A percentile compares a stretch with the other conserved stretches of the same genome.
phyloP scores from a whole-genome alignment of 2,113 vertebrate species.

The Myiozetetes cayanensis region DNA sequence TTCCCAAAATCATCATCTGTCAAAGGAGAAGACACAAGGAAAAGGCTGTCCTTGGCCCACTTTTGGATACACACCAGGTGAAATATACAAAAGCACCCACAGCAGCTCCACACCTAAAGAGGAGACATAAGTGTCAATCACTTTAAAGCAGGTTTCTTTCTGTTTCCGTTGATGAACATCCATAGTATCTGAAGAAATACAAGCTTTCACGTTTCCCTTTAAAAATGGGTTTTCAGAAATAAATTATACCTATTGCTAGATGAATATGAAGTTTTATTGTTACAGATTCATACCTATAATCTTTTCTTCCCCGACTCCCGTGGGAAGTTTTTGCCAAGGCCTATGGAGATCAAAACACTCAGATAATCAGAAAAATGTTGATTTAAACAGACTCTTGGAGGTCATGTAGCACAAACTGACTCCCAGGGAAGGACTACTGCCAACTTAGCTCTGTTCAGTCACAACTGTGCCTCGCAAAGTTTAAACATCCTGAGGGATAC shows the following conservation, averaged over 20 bases:
- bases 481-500: neutral
- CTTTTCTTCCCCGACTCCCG: neutral
- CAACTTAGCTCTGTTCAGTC: neutral
- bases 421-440: neutral
- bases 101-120: constrained; percentile 92
- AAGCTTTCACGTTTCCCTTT: neutral
- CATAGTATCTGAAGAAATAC: neutral
- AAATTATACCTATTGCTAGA: neutral
- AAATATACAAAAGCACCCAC: constrained; percentile 93
- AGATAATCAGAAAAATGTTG: neutral
- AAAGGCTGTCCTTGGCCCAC: constrained; percentile 93
- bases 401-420: rapidly evolving
- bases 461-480: neutral
- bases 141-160: neutral
- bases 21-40: constrained; percentile 88
- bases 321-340: neutral
- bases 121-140: neutral
- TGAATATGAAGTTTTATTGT: neutral
- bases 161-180: neutral
- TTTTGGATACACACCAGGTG: constrained; percentile 96
- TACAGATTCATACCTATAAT: neutral
- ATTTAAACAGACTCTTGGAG: neutral
- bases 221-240: neutral
- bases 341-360: neutral
- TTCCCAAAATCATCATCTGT: constrained; percentile 90